Base-by-base conservation (phyloP, 2,888 invertebrate genomes). In the Bellardia pandia region DNA sequence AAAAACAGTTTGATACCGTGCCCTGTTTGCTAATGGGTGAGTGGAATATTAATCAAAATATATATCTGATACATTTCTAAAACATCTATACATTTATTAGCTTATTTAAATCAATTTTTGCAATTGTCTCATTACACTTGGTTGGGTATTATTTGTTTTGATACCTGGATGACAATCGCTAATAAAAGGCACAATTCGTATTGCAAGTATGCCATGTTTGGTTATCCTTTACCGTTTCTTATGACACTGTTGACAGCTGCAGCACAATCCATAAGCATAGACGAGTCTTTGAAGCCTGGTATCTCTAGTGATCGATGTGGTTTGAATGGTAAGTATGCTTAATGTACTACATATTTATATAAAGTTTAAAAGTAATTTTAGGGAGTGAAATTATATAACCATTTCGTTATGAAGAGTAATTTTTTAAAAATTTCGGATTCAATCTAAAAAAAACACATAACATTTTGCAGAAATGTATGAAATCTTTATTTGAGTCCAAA, bases 71-170 rank as follows among this genome's bases (percentile, higher is more conserved):
- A 23, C 23, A 23, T 1, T 23, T 23, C 23, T 23, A 23, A 23
- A 23, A 23, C 23, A 23, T 23, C 23, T 23, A 23, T 23, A 23
- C 23, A 23, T 1, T 23, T 23, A 23, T 23, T 23, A 85, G 85
- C 62, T 2, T 85, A 79, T 58, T 13, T 80, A 11, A 79, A 74
- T 69, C 69, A 85, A 62, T 85, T 56, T 30, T 68, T 85, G 74
- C 85, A 85, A 64, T 53, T 85, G 9, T 60, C 75, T 16, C 69
- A 85, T 5, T 85, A 79, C 37, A 75, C 37, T 33, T 85, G 85
- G 85, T 23, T 85, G 75, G 79, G 69, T 23, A 85, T 85, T 69
- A 56, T 85, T 45, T 60, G 75, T 48, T 48, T 42, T 11, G 69
- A 85, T 37, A 85, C 58, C 9, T 85, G 85, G 85, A 60, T 40